phyloP scores from a whole-genome alignment of 2,888 invertebrate genomes.

The Liodrosophila aerea region DNA sequence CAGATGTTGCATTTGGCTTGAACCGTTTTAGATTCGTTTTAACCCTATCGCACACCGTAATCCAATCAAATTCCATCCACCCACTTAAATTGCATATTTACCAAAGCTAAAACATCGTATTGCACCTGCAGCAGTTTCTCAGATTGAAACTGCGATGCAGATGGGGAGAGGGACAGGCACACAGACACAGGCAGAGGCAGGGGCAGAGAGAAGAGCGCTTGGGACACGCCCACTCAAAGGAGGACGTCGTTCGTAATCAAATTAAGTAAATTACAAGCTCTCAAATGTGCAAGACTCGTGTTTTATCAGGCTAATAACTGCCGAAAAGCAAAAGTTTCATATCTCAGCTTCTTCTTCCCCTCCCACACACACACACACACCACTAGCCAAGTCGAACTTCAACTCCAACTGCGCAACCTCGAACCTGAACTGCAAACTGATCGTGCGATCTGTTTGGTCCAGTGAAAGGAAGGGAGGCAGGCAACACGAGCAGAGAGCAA shows the following conservation, averaged over 20 bases:
- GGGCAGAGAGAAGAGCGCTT: neutral
- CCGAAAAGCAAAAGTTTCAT: slow-evolving; percentile 56
- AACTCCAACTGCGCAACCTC: slow-evolving; percentile 9
- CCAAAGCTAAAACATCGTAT: slow-evolving; percentile 18
- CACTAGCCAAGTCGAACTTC: neutral
- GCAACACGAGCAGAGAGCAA: slow-evolving; percentile 12
- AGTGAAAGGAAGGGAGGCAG: slow-evolving; percentile 35
- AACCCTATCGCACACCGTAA: slow-evolving; percentile 2
- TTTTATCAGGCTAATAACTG: slow-evolving; percentile 72
- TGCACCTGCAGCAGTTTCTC: slow-evolving; percentile 51
- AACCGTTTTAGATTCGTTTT: neutral
- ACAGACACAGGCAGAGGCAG: neutral
- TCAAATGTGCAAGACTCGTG: slow-evolving; percentile 78
- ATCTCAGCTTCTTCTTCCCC: slow-evolving; percentile 8
- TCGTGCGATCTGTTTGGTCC: slow-evolving; percentile 43
- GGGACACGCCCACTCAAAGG: slow-evolving; percentile 37
- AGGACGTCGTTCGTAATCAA: slow-evolving; percentile 67
- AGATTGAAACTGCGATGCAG: slow-evolving; percentile 3
- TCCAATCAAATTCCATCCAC: slow-evolving; percentile 29
- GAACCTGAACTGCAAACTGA: slow-evolving; percentile 34
- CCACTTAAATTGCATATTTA: slow-evolving; percentile 49
- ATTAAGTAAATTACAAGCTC: slow-evolving; percentile 78
- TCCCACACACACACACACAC: too few species aligned
- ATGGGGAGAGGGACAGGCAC: slow-evolving; percentile 1
- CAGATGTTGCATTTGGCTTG: neutral